Evolutionary conservation across 2,113 vertebrate species (phyloP), one percentile per base, ranked within the genome.

Genomic region (Urocitellus parryii): DNA sequence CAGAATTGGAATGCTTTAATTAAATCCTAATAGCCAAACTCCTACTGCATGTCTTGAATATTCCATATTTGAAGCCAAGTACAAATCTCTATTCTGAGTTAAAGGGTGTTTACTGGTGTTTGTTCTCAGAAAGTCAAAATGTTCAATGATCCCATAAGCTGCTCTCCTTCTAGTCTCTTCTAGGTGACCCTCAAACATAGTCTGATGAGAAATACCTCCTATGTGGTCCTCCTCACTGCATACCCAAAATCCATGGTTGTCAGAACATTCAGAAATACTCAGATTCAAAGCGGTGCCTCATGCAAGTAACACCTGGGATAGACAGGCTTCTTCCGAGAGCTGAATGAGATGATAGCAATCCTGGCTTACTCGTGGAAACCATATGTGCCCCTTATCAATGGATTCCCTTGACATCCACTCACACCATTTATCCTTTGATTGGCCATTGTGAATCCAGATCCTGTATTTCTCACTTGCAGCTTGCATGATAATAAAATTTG

Each of bases 11-110:
- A 89, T 4, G 2, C 25, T 92, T 89, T 80, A 80, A 96, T 93
- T 84, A 96, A 96, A 86, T 85, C 90, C 39, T 93, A 96, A 82
- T 25, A 95, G 24, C 39, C 63, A 88, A 34, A 65, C 39, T 93
- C 56, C 58, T 63, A 74, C 24, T n/a, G 56, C 34, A 10, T 17
- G 27, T 53, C n/a, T 77, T 83, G 56, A 8, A 20, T 72, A 68
- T 93, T 80, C 73, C 56, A 74, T 7, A 77, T 76, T 74, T 76
- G 70, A 87, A 42, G 27, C 37, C 51, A 84, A 94, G 48, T 65
- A 67, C 58, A 89, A 88, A 88, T 74, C 32, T 72, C 39, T 63
- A 37, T 37, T 72, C 61, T 45, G 63, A 76, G 42, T 74, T 13
- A 88, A 51, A 83, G 11, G 5, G 68, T 51, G 79, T 32, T 7